Percentiles rank a stretch among this genome's conserved stretches.
These are phyloP conservation scores for Emberiza fucata DNA, from an alignment of 2,113 vertebrate genomes.

Conservation along the genomic window DNA sequence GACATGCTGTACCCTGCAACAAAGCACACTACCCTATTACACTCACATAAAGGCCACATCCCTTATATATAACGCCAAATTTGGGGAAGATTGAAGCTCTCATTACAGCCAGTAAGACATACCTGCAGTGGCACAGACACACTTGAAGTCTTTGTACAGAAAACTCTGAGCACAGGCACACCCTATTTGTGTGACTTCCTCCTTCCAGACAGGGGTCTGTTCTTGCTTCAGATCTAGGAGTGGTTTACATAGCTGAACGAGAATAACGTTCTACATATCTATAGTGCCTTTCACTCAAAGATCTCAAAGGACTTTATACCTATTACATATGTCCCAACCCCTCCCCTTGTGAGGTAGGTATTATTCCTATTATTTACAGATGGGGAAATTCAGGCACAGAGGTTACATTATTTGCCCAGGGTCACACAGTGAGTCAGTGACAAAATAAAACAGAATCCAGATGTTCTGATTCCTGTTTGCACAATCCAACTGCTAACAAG, in stretches of 20 bases:
- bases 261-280: background rate
- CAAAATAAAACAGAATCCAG: slow-evolving; percentile 6
- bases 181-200: background rate
- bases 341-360: slow-evolving; percentile 67
- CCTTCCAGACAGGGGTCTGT: background rate
- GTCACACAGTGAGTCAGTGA: slow-evolving; percentile 33
- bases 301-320: slow-evolving; percentile 21
- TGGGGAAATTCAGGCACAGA: slow-evolving; percentile 66
- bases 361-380: slow-evolving; percentile 61
- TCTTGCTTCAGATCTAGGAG: background rate
- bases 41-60: background rate
- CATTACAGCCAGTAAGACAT: background rate
- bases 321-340: slow-evolving; percentile 3
- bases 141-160: background rate
- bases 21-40: background rate
- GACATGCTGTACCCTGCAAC: background rate
- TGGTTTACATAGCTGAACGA: background rate
- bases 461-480: background rate
- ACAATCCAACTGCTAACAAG: background rate
- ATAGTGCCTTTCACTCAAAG: background rate
- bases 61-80: background rate
- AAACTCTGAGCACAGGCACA: background rate
- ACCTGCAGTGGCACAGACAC: background rate
- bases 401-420: slow-evolving; percentile 61
- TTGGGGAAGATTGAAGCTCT: background rate